phyloP scores from a whole-genome alignment of 2,888 invertebrate species.

The Plebejus argus region DNA sequence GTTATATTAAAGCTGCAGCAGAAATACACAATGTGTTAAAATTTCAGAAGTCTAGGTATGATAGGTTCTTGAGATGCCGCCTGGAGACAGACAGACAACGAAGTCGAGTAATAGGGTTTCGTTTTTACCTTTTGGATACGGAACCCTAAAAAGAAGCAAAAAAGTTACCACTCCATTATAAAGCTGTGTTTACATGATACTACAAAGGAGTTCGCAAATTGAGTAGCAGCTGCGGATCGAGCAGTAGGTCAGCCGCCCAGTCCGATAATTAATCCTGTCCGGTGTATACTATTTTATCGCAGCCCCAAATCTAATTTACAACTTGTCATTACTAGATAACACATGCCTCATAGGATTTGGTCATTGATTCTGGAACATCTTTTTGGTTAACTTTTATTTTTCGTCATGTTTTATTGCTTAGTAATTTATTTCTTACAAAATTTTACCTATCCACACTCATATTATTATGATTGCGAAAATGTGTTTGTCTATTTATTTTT shows the following conservation, averaged over 20 bases:
- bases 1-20: no score
- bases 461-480: no score
- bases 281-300: constrained; percentile 18
- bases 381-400: neutral
- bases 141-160: no score
- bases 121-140: no score
- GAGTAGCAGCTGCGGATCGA: neutral
- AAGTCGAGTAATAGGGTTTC: no score
- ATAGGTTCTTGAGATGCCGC: no score
- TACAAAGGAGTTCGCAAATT: neutral
- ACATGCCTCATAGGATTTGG: constrained; percentile 5
- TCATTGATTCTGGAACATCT: neutral
- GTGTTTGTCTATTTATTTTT: no score
- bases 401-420: neutral
- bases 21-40: no score
- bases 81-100: no score
- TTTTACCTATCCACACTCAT: no score
- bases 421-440: no score
- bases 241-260: constrained; percentile 2
- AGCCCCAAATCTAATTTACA: constrained; percentile 31
- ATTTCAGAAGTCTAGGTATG: no score
- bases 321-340: constrained; percentile 28
- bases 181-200: neutral
- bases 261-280: constrained; percentile 28
- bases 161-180: neutral